These are phyloP conservation scores for Hemicentrotus pulcherrimus DNA, from an alignment of 35 echinoderm and acorn worm species.

Conservation along the genomic window DNA sequence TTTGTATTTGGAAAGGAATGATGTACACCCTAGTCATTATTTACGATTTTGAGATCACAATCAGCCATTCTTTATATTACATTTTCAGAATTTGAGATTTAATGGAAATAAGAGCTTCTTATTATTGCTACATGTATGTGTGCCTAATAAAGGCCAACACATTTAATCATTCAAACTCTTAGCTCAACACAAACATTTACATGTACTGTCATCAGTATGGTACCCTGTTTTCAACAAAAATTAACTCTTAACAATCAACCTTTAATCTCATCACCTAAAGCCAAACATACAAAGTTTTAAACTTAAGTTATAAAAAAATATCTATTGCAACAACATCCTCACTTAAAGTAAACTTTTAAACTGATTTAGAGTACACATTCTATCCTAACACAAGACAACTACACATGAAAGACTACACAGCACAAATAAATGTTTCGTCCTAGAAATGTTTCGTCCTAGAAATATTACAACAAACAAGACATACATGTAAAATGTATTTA, in stretches of 20 bases:
- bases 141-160: not conserved
- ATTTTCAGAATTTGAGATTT: no score
- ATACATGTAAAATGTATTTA: no score
- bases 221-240: not conserved
- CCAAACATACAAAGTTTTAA: not conserved
- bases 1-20: no score
- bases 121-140: not conserved
- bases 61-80: no score
- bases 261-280: not conserved
- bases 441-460: no score
- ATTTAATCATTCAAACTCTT: no score
- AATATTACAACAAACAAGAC: no score
- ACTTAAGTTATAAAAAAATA: not conserved
- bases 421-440: no score
- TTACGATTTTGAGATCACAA: no score
- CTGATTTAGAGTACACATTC: not conserved
- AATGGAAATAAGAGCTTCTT: no score
- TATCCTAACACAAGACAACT: not conserved
- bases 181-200: no score
- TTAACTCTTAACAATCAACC: not conserved
- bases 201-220: not conserved
- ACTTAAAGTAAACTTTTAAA: not conserved
- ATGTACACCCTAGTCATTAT: no score
- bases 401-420: constrained; percentile 3
- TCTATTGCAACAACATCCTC: not conserved